phyloP scores from a whole-genome alignment of 2,113 vertebrate genomes.

The Thomomys bottae region DNA sequence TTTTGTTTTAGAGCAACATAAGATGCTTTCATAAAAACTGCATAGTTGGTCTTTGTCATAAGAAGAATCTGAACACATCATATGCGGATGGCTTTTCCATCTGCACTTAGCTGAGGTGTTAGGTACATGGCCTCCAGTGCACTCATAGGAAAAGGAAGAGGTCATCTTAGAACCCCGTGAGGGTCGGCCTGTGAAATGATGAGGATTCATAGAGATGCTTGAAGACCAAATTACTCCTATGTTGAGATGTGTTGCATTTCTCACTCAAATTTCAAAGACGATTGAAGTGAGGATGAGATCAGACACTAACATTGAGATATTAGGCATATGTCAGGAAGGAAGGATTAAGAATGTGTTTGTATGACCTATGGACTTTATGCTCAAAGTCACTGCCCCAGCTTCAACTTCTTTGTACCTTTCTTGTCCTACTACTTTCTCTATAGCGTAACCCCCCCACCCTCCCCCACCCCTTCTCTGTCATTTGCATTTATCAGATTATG shows the following conservation, averaged over 20 bases:
- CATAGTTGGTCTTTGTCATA: background rate
- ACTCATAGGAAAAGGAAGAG: background rate
- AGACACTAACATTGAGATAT: background rate
- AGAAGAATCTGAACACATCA: background rate
- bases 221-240: background rate
- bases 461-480: background rate
- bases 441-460: background rate
- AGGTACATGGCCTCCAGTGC: background rate
- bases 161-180: accelerated
- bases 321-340: too few relatives aligned
- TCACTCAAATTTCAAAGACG: background rate
- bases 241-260: background rate
- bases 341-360: background rate
- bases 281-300: background rate
- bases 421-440: background rate
- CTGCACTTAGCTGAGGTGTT: background rate
- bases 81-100: background rate
- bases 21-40: background rate
- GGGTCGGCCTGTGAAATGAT: background rate
- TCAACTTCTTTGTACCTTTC: background rate
- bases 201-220: background rate
- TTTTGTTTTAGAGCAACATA: background rate
- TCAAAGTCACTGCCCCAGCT: background rate
- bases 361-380: background rate
- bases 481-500: background rate